Conservation (phyloP, 2,797 vertebrate species). For the Apogon hyalosoma region DNA sequence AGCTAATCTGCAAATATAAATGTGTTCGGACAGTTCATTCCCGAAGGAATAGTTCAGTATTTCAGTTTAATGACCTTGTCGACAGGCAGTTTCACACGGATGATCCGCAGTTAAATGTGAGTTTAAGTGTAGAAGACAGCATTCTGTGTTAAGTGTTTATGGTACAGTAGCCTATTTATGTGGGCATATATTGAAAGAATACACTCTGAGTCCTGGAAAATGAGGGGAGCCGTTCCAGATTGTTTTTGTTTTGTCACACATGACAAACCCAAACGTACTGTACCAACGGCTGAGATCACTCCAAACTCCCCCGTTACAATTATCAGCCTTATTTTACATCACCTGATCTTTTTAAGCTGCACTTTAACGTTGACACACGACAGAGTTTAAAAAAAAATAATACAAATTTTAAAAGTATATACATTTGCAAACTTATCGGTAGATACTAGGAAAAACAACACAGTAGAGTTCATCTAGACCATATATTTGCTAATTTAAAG, state of each 20-base stretch:
- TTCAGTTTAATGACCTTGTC: neutral
- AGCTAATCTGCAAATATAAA: neutral
- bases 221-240: conserved; percentile 27
- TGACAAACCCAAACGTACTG: conserved; percentile 27
- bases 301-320: no score
- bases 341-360: neutral
- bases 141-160: conserved; percentile 24
- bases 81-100: neutral
- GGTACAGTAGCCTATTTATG: conserved; percentile 28
- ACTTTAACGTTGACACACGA: neutral
- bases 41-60: neutral
- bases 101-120: neutral
- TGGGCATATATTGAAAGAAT: conserved; percentile 47
- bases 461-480: neutral
- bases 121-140: neutral
- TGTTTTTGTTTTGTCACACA: conserved; percentile 67
- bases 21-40: neutral
- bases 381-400: neutral
- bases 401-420: neutral
- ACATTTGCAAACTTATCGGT: neutral
- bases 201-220: conserved; percentile 20
- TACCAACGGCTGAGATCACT: conserved; percentile 6
- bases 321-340: neutral
- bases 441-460: neutral
- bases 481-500: neutral